Evolutionary conservation across 1,140 invertebrate genomes (phyloP).

Genomic region (Brachionus plicatilis): DNA sequence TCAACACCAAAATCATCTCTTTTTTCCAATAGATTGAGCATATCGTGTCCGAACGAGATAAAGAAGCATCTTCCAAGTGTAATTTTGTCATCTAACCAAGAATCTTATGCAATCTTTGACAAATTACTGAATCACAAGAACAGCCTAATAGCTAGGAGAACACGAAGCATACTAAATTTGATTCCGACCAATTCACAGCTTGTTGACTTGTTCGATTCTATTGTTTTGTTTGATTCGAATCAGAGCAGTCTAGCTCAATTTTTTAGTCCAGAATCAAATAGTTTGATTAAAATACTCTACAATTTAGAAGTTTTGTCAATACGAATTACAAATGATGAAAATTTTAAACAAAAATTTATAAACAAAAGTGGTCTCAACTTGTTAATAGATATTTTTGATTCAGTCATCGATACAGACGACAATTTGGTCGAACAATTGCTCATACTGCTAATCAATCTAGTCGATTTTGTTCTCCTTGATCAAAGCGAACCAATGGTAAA

Average conservation of each 20-base stretch:
- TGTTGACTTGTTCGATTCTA: slow-evolving; percentile 56
- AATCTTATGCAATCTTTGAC: slow-evolving; percentile 60
- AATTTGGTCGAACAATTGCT: not conserved
- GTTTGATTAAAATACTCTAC: not conserved
- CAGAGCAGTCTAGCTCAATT: not conserved
- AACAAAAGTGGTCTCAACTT: not conserved
- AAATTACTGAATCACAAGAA: slow-evolving; percentile 57
- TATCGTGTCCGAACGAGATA: slow-evolving; percentile 44
- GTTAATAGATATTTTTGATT: not conserved
- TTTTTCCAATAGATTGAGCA: not conserved
- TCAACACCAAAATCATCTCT: not conserved
- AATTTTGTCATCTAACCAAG: slow-evolving; percentile 58
- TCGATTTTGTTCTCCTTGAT: not conserved
- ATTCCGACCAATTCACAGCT: slow-evolving; percentile 59
- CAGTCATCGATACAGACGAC: not conserved
- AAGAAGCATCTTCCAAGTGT: slow-evolving; percentile 60
- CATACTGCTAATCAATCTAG: not conserved
- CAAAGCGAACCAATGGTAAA: not conserved
- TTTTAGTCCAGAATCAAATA: not conserved
- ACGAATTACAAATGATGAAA: not conserved
- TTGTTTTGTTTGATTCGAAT: slow-evolving; percentile 45
- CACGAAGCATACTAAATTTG: slow-evolving; percentile 57
- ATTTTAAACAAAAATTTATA: slow-evolving; percentile 4
- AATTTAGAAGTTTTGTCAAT: not conserved
- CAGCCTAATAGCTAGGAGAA: slow-evolving; percentile 55